Evolutionary conservation across 2,888 invertebrate species (phyloP), one percentile per base, ranked within the genome.

Genomic region (Theretra japonica): DNA sequence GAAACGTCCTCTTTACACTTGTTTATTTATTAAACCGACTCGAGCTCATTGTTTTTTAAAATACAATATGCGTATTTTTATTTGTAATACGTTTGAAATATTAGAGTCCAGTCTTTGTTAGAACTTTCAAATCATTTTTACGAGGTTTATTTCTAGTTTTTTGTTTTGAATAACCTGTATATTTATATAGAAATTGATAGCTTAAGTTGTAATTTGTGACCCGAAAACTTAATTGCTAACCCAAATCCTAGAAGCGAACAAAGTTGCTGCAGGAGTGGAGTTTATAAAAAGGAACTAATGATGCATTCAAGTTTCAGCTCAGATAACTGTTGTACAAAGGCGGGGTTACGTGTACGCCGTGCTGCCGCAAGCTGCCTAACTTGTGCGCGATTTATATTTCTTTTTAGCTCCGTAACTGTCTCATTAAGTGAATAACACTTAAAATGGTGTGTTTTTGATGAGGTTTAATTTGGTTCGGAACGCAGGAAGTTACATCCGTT

Each of bases 251-350:
- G n/a, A 50, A 30, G 6, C 7, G 56, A 1, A 56, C n/a, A 28
- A 53, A 69, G 68, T 56, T 56, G 28, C 30, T 69, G 30, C 11
- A 21, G 48, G 19, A 48, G 50, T 56, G 30, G 30, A 30, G 41
- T 25, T n/a, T 53, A 21, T 28, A 56, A 69, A 53, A 59, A 59
- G 59, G 68, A 30, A 56, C 68, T 69, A 69, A 69, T 30, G 68
- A 69, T 69, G 68, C 53, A 69, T 69, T 69, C 68, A 69, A 4
- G 11, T 56, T 50, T 4, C 68, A 56, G 68, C 48, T 17, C n/a
- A 17, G 50, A 41, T n/a, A 25, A 28, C 19, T 60, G 48, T 56
- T 48, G 50, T 53, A 25, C 30, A 56, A 53, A 56, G 28, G n/a
- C 25, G 17, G n/a, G 11, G 28, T 28, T 53, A 53, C 30, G 50